These are phyloP conservation scores for Hydractinia echinata DNA, from an alignment of 30 jellyfish, hydroid and myxozoan species.

Conservation along the genomic window DNA sequence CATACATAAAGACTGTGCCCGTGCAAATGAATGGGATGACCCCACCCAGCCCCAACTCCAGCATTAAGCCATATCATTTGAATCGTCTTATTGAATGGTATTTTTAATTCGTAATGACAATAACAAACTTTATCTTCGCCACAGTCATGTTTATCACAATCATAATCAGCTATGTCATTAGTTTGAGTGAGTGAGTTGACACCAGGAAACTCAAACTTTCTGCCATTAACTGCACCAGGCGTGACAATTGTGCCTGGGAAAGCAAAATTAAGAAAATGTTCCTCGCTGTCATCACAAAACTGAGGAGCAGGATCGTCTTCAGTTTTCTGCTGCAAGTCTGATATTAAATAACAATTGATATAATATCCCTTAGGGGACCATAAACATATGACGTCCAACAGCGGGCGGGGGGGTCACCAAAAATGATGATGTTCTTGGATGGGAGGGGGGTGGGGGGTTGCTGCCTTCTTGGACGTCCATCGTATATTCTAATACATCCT, in stretches of 20 bases:
- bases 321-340: constrained; percentile 49
- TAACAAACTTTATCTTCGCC: constrained; percentile 84
- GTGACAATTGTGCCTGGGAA: constrained; percentile 75
- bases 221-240: constrained; percentile 95
- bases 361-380: too few relatives aligned
- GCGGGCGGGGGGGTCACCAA: too few relatives aligned
- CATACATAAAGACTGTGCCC: constrained; percentile 80
- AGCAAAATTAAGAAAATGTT: constrained; percentile 69
- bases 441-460: too few relatives aligned
- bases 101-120: constrained; percentile 62
- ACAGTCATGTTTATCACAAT: constrained; percentile 68
- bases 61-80: constrained; percentile 75
- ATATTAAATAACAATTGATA: constrained; percentile 49
- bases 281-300: constrained; percentile 56
- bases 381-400: too few relatives aligned
- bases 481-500: too few relatives aligned
- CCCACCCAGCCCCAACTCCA: constrained; percentile 91
- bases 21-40: constrained; percentile 84
- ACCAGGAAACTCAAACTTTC: constrained; percentile 75
- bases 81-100: constrained; percentile 69
- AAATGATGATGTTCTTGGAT: too few relatives aligned
- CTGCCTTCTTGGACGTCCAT: too few relatives aligned
- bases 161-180: constrained; percentile 65
- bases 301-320: constrained; percentile 55
- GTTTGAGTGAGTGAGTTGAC: constrained; percentile 76